These are phyloP conservation scores for Magallana ariakensis DNA, from an alignment of 1,140 invertebrate genomes.

Conservation along the genomic window DNA sequence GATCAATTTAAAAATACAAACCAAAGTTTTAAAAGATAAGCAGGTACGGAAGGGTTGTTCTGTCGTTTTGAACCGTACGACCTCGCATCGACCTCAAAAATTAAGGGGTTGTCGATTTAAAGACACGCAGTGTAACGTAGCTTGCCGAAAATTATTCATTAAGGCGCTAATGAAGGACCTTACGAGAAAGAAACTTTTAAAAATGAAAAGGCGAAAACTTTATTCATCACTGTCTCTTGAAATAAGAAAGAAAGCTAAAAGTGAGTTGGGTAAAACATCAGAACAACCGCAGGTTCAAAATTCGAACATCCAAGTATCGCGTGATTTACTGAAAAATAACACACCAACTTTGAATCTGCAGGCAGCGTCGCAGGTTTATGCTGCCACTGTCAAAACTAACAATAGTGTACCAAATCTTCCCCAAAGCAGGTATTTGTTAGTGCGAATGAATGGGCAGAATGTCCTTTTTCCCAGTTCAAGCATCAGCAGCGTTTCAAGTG, in stretches of 20 bases:
- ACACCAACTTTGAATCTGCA: too few species aligned
- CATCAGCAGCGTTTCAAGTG: neutral
- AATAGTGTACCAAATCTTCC: neutral
- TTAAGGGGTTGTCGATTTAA: neutral
- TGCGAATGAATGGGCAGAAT: constrained; percentile 20
- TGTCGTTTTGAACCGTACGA: neutral
- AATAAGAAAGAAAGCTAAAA: neutral
- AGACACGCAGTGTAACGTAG: neutral
- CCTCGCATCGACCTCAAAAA: neutral
- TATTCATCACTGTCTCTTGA: neutral
- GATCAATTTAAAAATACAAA: neutral
- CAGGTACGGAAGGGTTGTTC: constrained; percentile 6
- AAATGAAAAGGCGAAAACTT: neutral
- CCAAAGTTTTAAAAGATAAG: neutral
- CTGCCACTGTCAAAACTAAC: neutral
- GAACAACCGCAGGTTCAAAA: neutral
- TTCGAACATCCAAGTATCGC: neutral
- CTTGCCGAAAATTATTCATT: constrained; percentile 21
- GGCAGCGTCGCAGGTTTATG: too few species aligned
- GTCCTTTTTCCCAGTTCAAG: neutral
- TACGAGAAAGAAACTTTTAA: neutral
- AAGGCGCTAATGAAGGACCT: constrained; percentile 1
- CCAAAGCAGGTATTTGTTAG: neutral
- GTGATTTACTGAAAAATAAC: neutral
- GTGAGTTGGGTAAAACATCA: neutral